Base-by-base conservation (phyloP, 2,797 vertebrate species). In the Catharus ustulatus region DNA sequence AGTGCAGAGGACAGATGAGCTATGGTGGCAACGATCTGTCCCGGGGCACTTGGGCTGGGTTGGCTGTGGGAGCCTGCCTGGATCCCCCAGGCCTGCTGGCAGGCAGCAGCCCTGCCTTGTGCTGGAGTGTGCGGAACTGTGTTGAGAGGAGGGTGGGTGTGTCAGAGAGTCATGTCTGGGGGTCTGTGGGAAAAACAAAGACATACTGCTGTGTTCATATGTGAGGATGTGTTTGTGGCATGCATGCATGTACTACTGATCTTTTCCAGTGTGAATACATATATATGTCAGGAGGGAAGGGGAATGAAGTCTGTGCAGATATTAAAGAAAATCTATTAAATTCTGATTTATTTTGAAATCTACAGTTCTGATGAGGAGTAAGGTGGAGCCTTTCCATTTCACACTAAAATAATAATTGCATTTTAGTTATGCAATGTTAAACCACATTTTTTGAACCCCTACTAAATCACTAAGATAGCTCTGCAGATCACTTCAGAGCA, bases 401-500 rank as follows among this genome's bases (percentile, higher is more conserved):
- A 67, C 26, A 52, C 8, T 40, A 52, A 87, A 80, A 48, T 30
- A 87, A 15, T 43, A 82, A 68, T 34, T 36, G 15, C 38, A 16
- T 22, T 77, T 85, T 52, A 51, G 36, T 45, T 83, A 43, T 20
- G 51, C 32, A 69, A 46, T 77, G 48, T 59, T 79, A 90, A 92
- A 92, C 1, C 13, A 91, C 24, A 48, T 91, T 62, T 85, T 95
- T 94, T 96, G 77, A 96, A 76, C 21, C 21, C 46, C 14, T 26
- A 58, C 32, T 45, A 74, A 81, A 30, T 19, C 34, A 32, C 27
- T 45, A 34, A 72, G 34, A 9, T 36, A 64, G 58, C 61, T 21
- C 49, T 32, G 3, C 26, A 93, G 34, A 45, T 5, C 12, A 13
- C 51, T 92, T 76, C 51, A 23, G 36, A 90, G 29, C 62, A 43